phyloP scores from a whole-genome alignment of 2,113 vertebrate genomes.

The Hippocampus abdominalis region DNA sequence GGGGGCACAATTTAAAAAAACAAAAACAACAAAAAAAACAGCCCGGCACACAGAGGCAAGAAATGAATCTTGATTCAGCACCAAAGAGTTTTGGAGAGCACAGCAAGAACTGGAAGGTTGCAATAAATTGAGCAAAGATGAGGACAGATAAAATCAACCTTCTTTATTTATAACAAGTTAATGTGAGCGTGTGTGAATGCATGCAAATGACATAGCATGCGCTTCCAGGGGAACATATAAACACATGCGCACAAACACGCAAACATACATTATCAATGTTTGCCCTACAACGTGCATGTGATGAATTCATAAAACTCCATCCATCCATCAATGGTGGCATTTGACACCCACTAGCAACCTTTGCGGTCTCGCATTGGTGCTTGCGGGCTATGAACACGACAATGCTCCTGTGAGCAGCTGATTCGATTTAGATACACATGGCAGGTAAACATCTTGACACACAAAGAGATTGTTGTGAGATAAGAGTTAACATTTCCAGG shows the following conservation, averaged over 20 bases:
- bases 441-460: not conserved
- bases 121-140: constrained; percentile 34
- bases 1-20: constrained; percentile 52
- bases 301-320: constrained; percentile 40
- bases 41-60: constrained; percentile 19
- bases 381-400: not conserved
- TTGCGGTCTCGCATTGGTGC: constrained; percentile 10
- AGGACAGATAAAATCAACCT: constrained; percentile 49
- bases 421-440: not conserved
- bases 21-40: constrained; percentile 47
- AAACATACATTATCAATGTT: constrained; percentile 59
- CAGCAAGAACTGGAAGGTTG: constrained; percentile 34
- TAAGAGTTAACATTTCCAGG: not conserved
- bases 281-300: constrained; percentile 52
- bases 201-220: constrained; percentile 65
- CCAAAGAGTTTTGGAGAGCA: constrained; percentile 50
- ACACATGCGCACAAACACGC: constrained; percentile 34
- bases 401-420: constrained; percentile 7
- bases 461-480: not conserved
- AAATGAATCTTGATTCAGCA: constrained; percentile 45
- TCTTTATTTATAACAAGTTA: constrained; percentile 59
- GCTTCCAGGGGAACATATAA: constrained; percentile 45
- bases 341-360: constrained; percentile 23
- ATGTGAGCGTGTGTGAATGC: constrained; percentile 64
- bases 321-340: constrained; percentile 13